Conservation (phyloP, 2,113 vertebrate genomes). For the Isurus oxyrinchus region DNA sequence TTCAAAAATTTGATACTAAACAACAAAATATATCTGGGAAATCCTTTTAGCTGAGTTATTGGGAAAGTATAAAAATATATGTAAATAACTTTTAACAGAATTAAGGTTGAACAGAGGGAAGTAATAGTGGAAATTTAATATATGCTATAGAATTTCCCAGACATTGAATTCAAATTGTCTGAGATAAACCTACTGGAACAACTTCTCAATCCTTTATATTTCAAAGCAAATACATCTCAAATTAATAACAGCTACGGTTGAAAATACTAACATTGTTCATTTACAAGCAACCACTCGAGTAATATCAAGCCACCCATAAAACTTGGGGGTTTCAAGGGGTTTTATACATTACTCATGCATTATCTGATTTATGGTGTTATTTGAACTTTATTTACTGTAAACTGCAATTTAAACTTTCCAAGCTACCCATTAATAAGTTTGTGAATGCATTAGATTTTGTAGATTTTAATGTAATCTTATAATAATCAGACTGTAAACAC, state of each 20-base stretch:
- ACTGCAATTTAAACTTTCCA: background rate
- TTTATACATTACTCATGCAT: background rate
- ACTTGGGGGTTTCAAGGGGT: background rate
- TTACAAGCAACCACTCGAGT: background rate
- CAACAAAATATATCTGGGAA: background rate
- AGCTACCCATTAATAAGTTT: background rate
- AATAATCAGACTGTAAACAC: background rate
- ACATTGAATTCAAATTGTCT: background rate
- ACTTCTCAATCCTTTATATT: background rate
- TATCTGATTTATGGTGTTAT: background rate
- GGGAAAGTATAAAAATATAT: background rate
- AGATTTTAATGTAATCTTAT: background rate
- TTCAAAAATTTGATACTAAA: background rate
- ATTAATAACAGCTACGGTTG: background rate
- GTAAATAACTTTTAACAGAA: background rate
- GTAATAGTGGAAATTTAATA: background rate
- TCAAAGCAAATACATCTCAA: background rate
- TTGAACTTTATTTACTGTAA: background rate
- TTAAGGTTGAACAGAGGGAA: constrained; percentile 11
- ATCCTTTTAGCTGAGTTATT: background rate
- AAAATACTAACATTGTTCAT: background rate
- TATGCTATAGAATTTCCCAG: background rate
- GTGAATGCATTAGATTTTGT: background rate
- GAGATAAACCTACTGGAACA: background rate
- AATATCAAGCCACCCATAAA: background rate